These are phyloP conservation scores for Bombus impatiens DNA, from an alignment of 1,140 invertebrate genomes.

Conservation along the genomic window DNA sequence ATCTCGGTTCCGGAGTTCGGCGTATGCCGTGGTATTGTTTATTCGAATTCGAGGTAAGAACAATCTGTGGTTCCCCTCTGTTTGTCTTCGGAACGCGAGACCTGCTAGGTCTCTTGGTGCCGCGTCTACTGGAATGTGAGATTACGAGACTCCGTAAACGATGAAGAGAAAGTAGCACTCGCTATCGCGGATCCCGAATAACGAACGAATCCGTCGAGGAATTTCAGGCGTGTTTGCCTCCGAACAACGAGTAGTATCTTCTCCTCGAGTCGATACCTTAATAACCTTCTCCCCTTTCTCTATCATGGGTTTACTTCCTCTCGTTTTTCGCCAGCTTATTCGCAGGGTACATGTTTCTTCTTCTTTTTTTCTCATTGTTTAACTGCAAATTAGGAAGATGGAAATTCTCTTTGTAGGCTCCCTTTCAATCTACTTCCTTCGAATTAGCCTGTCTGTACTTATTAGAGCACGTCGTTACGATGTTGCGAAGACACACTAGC, in stretches of 20 bases:
- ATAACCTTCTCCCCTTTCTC: background rate
- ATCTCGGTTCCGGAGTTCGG: constrained; percentile 38
- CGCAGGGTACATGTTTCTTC: background rate
- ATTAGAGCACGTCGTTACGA: background rate
- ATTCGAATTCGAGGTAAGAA: constrained; percentile 66
- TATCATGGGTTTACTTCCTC: too few relatives aligned
- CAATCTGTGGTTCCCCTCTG: constrained; percentile 52
- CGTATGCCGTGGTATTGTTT: constrained; percentile 59
- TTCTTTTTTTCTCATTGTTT: background rate
- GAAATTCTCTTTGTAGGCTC: background rate
- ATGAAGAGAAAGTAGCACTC: background rate
- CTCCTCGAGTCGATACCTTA: background rate
- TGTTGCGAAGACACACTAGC: background rate
- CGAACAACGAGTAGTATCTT: background rate
- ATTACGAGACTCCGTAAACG: constrained; percentile 8
- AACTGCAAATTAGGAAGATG: background rate
- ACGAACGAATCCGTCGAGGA: background rate
- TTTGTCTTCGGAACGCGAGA: constrained; percentile 60
- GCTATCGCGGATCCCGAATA: too few relatives aligned
- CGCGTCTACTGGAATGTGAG: constrained; percentile 39
- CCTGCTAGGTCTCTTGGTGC: constrained; percentile 19
- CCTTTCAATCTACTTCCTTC: background rate
- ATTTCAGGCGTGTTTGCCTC: background rate
- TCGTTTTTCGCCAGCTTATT: too few relatives aligned
- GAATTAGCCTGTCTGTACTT: background rate